phyloP scores from a whole-genome alignment of 2,797 vertebrate genomes.

The Ctenosaura bakeri region DNA sequence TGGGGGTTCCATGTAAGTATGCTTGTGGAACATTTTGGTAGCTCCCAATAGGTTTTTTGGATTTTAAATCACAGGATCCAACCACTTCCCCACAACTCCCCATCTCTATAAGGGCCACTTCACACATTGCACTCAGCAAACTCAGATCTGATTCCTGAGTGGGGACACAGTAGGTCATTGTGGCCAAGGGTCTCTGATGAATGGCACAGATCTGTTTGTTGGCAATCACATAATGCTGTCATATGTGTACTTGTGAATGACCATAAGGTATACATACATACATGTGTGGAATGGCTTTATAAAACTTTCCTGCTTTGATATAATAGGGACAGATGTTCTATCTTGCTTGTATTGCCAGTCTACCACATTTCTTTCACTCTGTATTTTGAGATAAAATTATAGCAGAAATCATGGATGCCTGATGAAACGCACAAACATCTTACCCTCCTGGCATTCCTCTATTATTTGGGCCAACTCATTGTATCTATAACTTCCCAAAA shows the following conservation, averaged over 20 bases:
- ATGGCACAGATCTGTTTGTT: not conserved
- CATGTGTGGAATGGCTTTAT: not conserved
- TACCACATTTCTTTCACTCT: not conserved
- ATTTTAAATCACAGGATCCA: not conserved
- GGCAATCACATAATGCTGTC: not conserved
- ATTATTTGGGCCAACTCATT: not conserved
- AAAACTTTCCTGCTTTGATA: not conserved
- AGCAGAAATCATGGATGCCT: not conserved
- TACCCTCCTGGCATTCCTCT: not conserved
- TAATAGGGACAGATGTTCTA: not conserved
- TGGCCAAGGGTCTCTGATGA: not conserved
- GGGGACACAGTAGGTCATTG: not conserved
- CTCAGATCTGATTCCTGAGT: not conserved
- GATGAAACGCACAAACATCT: not conserved
- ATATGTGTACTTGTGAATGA: not conserved
- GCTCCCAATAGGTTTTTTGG: too few species aligned
- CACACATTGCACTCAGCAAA: not conserved
- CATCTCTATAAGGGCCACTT: not conserved
- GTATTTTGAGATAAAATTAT: not conserved
- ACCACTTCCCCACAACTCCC: too few species aligned
- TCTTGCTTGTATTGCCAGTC: not conserved
- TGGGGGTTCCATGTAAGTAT: too few species aligned
- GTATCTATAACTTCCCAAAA: not conserved
- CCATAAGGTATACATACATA: not conserved
- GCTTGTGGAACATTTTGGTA: too few species aligned